phyloP scores from a whole-genome alignment of 2,888 invertebrate genomes.

The Therioaphis trifolii region DNA sequence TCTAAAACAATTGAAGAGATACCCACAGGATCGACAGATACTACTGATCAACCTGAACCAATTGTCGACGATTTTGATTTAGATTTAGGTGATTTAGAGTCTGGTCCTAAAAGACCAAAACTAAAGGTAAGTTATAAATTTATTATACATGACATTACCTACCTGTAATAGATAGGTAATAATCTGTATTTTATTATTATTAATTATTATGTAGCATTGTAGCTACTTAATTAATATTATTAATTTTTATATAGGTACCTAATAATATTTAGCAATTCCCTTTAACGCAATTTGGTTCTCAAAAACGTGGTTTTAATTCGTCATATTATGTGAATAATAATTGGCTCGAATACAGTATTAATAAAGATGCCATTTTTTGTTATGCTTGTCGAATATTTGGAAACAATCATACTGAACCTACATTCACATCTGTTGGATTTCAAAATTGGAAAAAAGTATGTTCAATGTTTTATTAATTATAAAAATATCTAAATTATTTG shows the following conservation, averaged over 20 bases:
- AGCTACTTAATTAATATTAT: too few relatives aligned
- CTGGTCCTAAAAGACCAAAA: conserved; percentile 27
- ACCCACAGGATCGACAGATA: neutral
- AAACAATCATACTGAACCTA: conserved; percentile 30
- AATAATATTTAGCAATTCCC: conserved; percentile 20
- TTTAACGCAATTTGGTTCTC: conserved; percentile 15
- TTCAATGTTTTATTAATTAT: neutral
- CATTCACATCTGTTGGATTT: conserved; percentile 16
- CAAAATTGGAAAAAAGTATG: conserved; percentile 20
- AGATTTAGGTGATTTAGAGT: conserved; percentile 26
- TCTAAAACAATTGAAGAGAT: conserved; percentile 4
- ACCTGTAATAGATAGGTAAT: neutral
- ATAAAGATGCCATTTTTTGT: conserved; percentile 20
- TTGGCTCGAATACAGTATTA: conserved; percentile 27
- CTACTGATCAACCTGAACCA: neutral
- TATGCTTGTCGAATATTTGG: conserved; percentile 32
- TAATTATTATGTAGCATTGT: too few relatives aligned
- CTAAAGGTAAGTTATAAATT: conserved; percentile 25
- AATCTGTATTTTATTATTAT: conserved; percentile 32
- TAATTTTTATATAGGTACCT: neutral
- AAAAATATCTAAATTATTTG: too few relatives aligned
- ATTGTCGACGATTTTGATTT: neutral
- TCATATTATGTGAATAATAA: conserved; percentile 26
- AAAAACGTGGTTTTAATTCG: conserved; percentile 26
- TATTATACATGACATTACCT: too few relatives aligned